Evolutionary conservation across 2,888 invertebrate genomes (phyloP).

Genomic region (Ichneumoninae sp.): DNA sequence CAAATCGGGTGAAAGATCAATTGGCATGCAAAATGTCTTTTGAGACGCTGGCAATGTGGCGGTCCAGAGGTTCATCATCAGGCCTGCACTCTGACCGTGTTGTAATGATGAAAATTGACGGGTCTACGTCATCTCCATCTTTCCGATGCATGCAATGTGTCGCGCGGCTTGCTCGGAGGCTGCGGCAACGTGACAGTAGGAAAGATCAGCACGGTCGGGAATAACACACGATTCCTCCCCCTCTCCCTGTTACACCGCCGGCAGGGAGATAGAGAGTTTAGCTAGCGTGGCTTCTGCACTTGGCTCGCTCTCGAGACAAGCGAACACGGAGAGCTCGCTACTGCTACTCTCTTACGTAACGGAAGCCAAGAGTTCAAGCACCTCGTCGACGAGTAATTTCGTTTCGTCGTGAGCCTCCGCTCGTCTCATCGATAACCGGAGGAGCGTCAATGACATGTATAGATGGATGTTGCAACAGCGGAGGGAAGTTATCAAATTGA

Average conservation of each 20-base stretch:
- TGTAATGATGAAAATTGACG: constrained; percentile 68
- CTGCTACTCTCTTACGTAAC: constrained; percentile 48
- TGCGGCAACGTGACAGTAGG: constrained; percentile 47
- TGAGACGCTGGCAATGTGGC: constrained; percentile 33
- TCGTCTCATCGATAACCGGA: background rate
- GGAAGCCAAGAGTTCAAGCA: constrained; percentile 62
- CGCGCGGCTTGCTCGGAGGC: constrained; percentile 35
- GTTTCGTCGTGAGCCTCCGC: constrained; percentile 34
- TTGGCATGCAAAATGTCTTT: constrained; percentile 22
- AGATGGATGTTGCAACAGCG: background rate
- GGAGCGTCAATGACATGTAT: background rate
- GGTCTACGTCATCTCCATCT: constrained; percentile 62
- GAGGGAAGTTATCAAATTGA: background rate
- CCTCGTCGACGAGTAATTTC: constrained; percentile 53
- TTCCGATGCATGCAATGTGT: constrained; percentile 17
- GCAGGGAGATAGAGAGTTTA: constrained; percentile 18
- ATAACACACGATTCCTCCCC: constrained; percentile 40
- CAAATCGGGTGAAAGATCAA: constrained; percentile 59
- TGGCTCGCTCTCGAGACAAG: constrained; percentile 42
- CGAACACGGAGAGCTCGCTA: background rate
- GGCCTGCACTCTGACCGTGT: constrained; percentile 14
- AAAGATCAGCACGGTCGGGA: constrained; percentile 52
- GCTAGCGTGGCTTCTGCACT: constrained; percentile 49
- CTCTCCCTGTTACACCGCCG: constrained; percentile 24
- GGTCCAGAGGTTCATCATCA: constrained; percentile 21